A percentile compares a stretch with the other conserved stretches of the same genome.
Conservation (phyloP, 2,113 vertebrate genomes). For the Xiphophorus couchianus region DNA sequence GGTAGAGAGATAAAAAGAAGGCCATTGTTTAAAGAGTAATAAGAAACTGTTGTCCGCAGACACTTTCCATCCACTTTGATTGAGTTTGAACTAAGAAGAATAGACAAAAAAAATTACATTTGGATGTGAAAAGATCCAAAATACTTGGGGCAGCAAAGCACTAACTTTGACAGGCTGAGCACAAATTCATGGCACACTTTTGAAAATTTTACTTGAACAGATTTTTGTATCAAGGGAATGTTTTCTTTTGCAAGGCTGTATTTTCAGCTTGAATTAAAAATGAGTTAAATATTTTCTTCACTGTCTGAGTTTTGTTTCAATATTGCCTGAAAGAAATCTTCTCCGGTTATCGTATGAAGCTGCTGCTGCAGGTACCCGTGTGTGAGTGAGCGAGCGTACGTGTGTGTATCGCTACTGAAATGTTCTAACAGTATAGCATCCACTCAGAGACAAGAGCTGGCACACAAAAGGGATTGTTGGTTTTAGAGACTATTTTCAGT, state of each 20-base stretch:
- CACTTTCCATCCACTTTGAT: not conserved
- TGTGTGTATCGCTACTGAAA: constrained; percentile 59
- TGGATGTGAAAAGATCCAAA: not conserved
- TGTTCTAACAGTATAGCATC: constrained; percentile 61
- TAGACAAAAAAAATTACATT: not conserved
- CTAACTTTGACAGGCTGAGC: not conserved
- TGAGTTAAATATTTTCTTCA: constrained; percentile 3
- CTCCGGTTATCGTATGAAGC: constrained; percentile 7
- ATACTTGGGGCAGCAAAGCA: not conserved
- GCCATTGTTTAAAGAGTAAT: not conserved
- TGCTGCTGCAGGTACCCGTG: not conserved
- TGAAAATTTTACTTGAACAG: not conserved
- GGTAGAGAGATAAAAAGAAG: not conserved
- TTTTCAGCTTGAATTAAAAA: constrained; percentile 45
- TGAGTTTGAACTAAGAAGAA: not conserved
- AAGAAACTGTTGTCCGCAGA: not conserved
- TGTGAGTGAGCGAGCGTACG: not conserved
- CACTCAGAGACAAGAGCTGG: constrained; percentile 72
- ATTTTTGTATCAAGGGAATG: not conserved
- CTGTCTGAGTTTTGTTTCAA: constrained; percentile 12
- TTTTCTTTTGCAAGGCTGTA: constrained; percentile 1
- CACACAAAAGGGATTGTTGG: constrained; percentile 78
- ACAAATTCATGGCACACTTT: not conserved
- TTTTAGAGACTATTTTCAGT: constrained; percentile 92
- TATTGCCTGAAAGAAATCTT: constrained; percentile 4